Evolutionary conservation across 1,140 invertebrate genomes (phyloP).

Genomic region (Wasmannia auropunctata): DNA sequence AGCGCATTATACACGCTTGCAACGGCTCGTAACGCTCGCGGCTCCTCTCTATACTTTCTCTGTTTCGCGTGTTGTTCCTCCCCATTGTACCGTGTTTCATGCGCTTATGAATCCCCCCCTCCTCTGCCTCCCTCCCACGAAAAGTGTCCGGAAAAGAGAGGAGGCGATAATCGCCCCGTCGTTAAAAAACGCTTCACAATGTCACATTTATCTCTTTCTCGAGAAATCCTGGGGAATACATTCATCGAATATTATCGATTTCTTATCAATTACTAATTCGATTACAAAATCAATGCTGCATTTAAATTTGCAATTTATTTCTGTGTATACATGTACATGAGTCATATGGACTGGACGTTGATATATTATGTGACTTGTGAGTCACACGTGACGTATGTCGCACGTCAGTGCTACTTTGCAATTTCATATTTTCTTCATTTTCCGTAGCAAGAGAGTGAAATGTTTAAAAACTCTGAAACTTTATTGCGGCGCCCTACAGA

Average conservation of each 20-base stretch:
- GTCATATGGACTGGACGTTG: background rate
- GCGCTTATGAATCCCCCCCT: background rate
- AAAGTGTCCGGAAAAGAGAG: background rate
- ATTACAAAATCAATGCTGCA: background rate
- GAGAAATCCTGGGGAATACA: background rate
- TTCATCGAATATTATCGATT: background rate
- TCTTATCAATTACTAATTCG: background rate
- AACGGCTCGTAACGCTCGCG: slow-evolving; percentile 23
- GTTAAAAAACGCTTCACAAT: background rate
- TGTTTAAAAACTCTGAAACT: background rate
- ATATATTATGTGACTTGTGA: slow-evolving; percentile 6
- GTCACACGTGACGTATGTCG: slow-evolving; percentile 11
- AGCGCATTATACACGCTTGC: slow-evolving; percentile 49
- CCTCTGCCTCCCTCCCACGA: too few relatives aligned
- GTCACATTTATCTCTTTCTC: background rate
- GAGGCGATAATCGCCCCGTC: too few relatives aligned
- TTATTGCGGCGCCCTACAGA: background rate
- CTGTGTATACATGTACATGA: slow-evolving; percentile 8
- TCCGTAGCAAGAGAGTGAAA: background rate
- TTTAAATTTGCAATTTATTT: slow-evolving; percentile 17
- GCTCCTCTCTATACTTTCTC: slow-evolving; percentile 19
- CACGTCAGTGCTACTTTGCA: background rate
- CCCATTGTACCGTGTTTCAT: background rate
- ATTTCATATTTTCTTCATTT: background rate
- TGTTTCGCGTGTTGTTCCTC: background rate